A percentile compares a stretch with the other conserved stretches of the same genome.
These are phyloP conservation scores for Dasypolia templi DNA, from an alignment of 2,888 invertebrate species.

Conservation along the genomic window DNA sequence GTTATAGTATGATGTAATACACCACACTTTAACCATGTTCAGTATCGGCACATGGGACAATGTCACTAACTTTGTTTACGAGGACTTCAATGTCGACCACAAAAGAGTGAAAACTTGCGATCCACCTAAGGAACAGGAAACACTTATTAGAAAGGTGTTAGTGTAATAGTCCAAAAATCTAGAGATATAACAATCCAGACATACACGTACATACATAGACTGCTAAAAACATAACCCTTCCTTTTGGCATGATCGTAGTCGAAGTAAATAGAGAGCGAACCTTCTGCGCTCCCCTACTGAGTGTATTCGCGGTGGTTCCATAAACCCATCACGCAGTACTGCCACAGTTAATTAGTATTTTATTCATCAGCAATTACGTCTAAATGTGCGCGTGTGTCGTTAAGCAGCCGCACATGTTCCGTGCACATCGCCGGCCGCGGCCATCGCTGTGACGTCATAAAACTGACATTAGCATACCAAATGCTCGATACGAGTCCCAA, in stretches of 20 bases:
- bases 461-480: constrained; percentile 42
- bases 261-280: neutral
- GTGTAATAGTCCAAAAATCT: neutral
- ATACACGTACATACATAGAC: neutral
- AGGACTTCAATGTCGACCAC: neutral
- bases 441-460: constrained; percentile 40
- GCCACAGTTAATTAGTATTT: constrained; percentile 26
- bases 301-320: neutral
- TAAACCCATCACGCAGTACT: constrained; percentile 5
- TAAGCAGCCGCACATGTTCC: constrained; percentile 8
- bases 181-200: neutral
- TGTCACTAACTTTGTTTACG: neutral
- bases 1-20: neutral
- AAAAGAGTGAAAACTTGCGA: neutral
- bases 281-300: neutral
- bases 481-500: constrained; percentile 10
- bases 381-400: constrained; percentile 1
- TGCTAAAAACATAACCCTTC: neutral
- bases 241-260: too few relatives aligned
- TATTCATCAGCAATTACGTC: constrained; percentile 26
- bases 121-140: neutral
- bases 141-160: neutral
- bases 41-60: neutral
- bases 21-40: neutral
- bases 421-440: constrained; percentile 1